A percentile compares a stretch with the other conserved stretches of the same genome.
These are phyloP conservation scores for Bhutanitis thaidina DNA, from an alignment of 2,888 invertebrate genomes.

Conservation along the genomic window DNA sequence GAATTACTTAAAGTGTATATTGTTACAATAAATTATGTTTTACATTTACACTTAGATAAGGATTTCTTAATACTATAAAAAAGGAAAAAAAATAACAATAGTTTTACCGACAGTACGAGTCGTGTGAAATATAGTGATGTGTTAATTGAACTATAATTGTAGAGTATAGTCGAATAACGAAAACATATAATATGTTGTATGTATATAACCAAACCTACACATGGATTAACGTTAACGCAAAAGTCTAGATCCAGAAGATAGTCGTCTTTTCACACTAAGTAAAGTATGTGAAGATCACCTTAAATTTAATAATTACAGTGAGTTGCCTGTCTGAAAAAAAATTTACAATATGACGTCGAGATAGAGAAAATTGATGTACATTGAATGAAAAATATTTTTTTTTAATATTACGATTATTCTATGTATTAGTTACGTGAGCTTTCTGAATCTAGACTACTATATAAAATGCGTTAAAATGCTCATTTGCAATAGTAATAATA, in stretches of 20 bases:
- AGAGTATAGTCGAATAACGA: slow-evolving; percentile 36
- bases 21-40: slow-evolving; percentile 76
- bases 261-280: neutral
- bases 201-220: slow-evolving; percentile 9
- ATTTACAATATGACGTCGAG: neutral
- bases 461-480: slow-evolving; percentile 28
- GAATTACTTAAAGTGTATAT: slow-evolving; percentile 70
- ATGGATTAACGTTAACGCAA: slow-evolving; percentile 27
- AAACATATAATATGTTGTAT: slow-evolving; percentile 2
- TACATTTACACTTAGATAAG: slow-evolving; percentile 63
- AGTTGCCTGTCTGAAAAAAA: neutral
- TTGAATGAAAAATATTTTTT: slow-evolving; percentile 20
- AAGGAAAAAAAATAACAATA: slow-evolving; percentile 49
- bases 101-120: slow-evolving; percentile 28
- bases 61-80: slow-evolving; percentile 63
- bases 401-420: too few relatives aligned
- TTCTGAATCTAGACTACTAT: slow-evolving; percentile 36
- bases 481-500: slow-evolving; percentile 38
- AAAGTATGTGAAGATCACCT: too few relatives aligned
- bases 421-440: slow-evolving; percentile 25
- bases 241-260: slow-evolving; percentile 34
- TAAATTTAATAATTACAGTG: too few relatives aligned
- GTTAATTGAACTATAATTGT: slow-evolving; percentile 42
- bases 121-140: slow-evolving; percentile 47
- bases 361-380: slow-evolving; percentile 5